Base-by-base conservation (phyloP, 2,888 invertebrate species). In the Sturmia bella region DNA sequence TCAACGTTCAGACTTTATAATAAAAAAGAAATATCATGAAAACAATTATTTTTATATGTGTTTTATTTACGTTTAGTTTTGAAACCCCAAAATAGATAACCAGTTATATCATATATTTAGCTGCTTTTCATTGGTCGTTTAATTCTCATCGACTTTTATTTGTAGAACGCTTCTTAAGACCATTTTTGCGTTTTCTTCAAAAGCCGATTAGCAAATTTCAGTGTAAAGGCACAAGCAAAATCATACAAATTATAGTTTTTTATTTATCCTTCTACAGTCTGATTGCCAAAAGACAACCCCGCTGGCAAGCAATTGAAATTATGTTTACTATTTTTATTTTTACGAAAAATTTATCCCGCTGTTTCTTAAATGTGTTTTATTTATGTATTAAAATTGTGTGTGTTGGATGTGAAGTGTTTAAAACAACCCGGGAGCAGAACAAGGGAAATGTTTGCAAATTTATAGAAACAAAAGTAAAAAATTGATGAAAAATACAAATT, bases 401-500 rank as follows among this genome's bases (percentile, higher is more conserved):
- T 9, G 32, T 9, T 32, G 32, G 32, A 3, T 32, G 32, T n/a
- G 9, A 6, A 32, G 32, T 24, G 48, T 37, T 32, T 43, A 4
- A 17, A 11, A 27, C 12, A 69, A 76, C 61, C 59, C 19, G 63
- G 50, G 12, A 56, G 32, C 61, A 13, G 41, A 57, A 66, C 24
- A 59, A 41, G 32, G 32, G 32, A 41, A 48, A 4, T 50, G 7
- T n/a, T 48, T 57, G 17, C 0, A 37, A 27, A 19, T 32, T 52
- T 15, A 39, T 50, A 45, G 6, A 32, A 32, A 32, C 1, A 32
- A 32, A 32, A 6, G 9, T 32, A 32, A 32, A 32, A 32, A 32
- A 32, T 80, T 80, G 75, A 77, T 73, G 72, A 27, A 69, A 81
- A 72, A 77, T 77, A 77, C 68, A 77, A 72, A 81, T 81, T 81